These are phyloP conservation scores for Nibea coibor DNA, from an alignment of 2,113 vertebrate species.

Conservation along the genomic window DNA sequence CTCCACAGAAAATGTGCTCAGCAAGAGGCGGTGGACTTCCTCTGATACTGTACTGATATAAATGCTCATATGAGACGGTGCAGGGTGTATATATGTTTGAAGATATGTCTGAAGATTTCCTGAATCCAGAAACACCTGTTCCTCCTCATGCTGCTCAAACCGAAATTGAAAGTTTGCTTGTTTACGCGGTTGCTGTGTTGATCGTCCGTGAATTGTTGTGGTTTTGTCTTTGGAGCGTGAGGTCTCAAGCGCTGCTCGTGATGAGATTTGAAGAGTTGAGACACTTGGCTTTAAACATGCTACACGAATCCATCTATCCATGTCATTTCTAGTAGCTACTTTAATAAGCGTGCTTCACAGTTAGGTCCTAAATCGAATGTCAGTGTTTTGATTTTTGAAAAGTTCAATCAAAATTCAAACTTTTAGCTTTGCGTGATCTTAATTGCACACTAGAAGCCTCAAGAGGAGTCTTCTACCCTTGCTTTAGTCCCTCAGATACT, in stretches of 20 bases:
- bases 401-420: neutral
- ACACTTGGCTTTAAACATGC: neutral
- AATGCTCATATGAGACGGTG: neutral
- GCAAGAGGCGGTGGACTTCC: neutral
- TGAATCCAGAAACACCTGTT: neutral
- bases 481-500: constrained; percentile 1
- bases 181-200: neutral
- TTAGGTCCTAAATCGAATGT: neutral
- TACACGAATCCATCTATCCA: neutral
- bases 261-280: neutral
- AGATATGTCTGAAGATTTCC: neutral
- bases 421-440: neutral
- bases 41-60: too few species aligned
- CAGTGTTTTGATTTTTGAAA: too few species aligned
- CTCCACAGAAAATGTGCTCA: neutral
- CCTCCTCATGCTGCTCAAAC: neutral
- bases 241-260: too few species aligned
- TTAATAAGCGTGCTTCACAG: neutral
- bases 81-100: neutral
- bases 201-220: neutral
- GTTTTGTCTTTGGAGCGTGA: neutral
- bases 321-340: neutral
- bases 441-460: neutral
- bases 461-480: neutral
- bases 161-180: neutral